These are phyloP conservation scores for Dascyllus trimaculatus DNA, from an alignment of 2,113 vertebrate genomes.

Conservation along the genomic window DNA sequence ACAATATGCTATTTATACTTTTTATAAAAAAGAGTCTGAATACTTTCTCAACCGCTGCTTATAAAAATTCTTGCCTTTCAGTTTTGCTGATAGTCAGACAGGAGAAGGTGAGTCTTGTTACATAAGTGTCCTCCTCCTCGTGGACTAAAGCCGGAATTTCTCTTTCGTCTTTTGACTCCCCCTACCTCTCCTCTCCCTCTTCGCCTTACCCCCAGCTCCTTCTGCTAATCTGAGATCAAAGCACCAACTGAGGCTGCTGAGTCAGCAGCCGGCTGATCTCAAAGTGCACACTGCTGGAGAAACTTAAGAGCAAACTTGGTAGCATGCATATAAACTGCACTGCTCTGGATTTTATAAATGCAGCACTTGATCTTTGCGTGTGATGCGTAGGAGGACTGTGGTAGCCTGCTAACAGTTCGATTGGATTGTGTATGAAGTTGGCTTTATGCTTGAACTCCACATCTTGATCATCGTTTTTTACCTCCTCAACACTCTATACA, in stretches of 20 bases:
- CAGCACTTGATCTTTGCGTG: not conserved
- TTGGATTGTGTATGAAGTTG: not conserved
- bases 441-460: not conserved
- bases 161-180: conserved; percentile 4
- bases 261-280: conserved; percentile 71
- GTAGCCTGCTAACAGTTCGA: not conserved
- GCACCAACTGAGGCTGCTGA: conserved; percentile 60
- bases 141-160: conserved; percentile 8
- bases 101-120: conserved; percentile 6
- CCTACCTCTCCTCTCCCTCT: not conserved
- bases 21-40: not conserved
- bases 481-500: no score
- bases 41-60: not conserved
- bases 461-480: no score
- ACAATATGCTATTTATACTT: not conserved
- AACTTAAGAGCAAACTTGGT: conserved; percentile 30
- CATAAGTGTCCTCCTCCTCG: conserved; percentile 5
- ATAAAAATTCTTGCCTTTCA: not conserved
- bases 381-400: not conserved
- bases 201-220: conserved; percentile 33
- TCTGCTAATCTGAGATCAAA: conserved; percentile 76
- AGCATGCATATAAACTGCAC: not conserved
- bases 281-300: conserved; percentile 51
- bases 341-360: conserved; percentile 4
- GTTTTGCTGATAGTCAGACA: not conserved